phyloP scores from a whole-genome alignment of 2,888 invertebrate species.

The Odiellus spinosus region DNA sequence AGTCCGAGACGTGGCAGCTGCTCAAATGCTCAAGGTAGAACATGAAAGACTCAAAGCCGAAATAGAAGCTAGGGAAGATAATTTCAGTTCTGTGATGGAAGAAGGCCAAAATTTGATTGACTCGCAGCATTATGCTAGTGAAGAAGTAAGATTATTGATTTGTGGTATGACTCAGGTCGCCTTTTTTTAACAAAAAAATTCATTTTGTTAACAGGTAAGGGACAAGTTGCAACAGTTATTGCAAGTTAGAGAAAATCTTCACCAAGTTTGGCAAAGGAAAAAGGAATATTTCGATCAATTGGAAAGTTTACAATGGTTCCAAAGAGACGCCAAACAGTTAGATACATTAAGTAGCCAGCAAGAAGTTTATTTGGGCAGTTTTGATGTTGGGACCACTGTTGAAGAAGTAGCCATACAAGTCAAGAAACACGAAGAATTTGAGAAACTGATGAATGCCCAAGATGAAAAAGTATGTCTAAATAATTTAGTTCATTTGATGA shows the following conservation, averaged over 20 bases:
- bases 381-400: slow-evolving; percentile 29
- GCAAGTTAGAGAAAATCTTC: slow-evolving; percentile 59
- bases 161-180: too few species aligned
- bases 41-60: slow-evolving; percentile 65
- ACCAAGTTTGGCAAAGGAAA: slow-evolving; percentile 71
- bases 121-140: slow-evolving; percentile 57
- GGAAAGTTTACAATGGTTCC: slow-evolving; percentile 83
- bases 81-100: slow-evolving; percentile 54
- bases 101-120: slow-evolving; percentile 67
- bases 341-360: slow-evolving; percentile 75
- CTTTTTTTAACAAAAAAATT: not conserved
- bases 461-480: slow-evolving; percentile 49
- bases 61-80: slow-evolving; percentile 73
- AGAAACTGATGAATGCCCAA: slow-evolving; percentile 69
- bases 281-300: slow-evolving; percentile 77
- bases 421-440: slow-evolving; percentile 88
- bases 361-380: slow-evolving; percentile 39
- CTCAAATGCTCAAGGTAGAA: slow-evolving; percentile 64
- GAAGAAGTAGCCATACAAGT: slow-evolving; percentile 78
- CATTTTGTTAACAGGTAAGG: slow-evolving; percentile 24
- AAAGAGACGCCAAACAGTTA: slow-evolving; percentile 80
- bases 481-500: not conserved
- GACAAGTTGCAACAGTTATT: slow-evolving; percentile 41
- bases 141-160: slow-evolving; percentile 33
- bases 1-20: slow-evolving; percentile 56